Base-by-base conservation (phyloP, 1,140 invertebrate species). In the Listronotus oregonensis region DNA sequence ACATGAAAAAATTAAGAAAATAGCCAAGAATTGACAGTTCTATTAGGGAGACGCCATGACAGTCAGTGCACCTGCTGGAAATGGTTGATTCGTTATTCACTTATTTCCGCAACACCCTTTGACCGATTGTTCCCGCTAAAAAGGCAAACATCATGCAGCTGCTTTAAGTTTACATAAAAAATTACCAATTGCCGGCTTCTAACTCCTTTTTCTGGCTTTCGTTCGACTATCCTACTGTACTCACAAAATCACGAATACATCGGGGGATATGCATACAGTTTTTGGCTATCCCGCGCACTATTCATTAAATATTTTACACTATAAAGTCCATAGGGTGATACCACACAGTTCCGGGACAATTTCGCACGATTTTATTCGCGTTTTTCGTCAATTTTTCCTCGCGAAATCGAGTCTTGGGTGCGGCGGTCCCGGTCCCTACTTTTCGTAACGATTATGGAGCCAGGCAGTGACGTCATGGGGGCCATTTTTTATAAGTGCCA, bases 381-480 rank as follows among this genome's bases (percentile, higher is more conserved):
- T 51, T 68, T 71, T 68, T 62, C 50, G 37, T 47, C 43, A 42
- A 43, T 65, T 61, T 51, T 60, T 49, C 50, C 50, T 58, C 54
- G 31, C 55, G 46, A 66, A 66, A 60, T 54, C 37, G 40, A 60
- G 49, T 71, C 64, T 66, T 71, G 64, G 67, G 67, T 68, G 67
- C 64, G 64, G 67, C 67, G 67, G 58, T 66, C 58, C 67, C 63
- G 67, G 73, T 71, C 71, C 55, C 64, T 66, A 64, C 75, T 72
- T 76, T 72, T 70, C 66, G 70, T 75, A 75, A 75, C 75, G 73
- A 76, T 74, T 76, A 73, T 71, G 71, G 70, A 74, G 73, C 71
- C 69, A 70, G 71, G 59, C 67, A 67, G 68, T 76, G 75, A 76
- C 75, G 75, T 76, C 75, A 76, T 67, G 67, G 50, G 64, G 43